A percentile compares a stretch with the other conserved stretches of the same genome.
phyloP scores from a whole-genome alignment of 2,113 vertebrate genomes.

The Dendrocopos noguchii region DNA sequence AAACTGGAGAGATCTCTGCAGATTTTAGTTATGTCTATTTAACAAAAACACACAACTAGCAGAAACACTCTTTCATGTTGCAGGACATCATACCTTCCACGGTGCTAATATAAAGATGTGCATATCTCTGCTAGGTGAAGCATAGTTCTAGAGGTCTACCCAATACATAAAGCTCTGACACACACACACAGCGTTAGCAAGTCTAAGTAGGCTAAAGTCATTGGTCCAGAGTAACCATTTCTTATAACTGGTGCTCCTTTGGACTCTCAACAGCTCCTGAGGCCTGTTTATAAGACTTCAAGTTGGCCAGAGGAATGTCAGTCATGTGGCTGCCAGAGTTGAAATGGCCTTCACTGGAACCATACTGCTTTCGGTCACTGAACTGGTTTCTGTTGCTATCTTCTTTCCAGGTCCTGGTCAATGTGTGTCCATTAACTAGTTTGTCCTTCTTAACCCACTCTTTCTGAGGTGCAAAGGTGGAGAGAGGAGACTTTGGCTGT shows the following conservation, averaged over 20 bases:
- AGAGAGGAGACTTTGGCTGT: conserved; percentile 93
- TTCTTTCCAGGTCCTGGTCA: conserved; percentile 95
- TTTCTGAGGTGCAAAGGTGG: conserved; percentile 91
- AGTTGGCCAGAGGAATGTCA: conserved; percentile 95
- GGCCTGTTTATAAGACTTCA: conserved; percentile 93
- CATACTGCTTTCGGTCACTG: conserved; percentile 93
- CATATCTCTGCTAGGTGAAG: conserved; percentile 86
- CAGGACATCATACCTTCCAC: conserved; percentile 73
- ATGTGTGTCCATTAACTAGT: conserved; percentile 96
- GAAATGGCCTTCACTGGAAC: conserved; percentile 91
- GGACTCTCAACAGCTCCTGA: conserved; percentile 88
- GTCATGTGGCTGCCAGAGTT: conserved; percentile 87
- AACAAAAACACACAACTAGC: conserved; percentile 75
- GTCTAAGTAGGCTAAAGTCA: conserved; percentile 81
- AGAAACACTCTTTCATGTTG: conserved; percentile 73
- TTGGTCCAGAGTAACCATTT: conserved; percentile 71
- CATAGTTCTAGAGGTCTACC: conserved; percentile 89
- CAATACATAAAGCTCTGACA: conserved; percentile 88
- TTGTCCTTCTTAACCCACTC: conserved; percentile 97
- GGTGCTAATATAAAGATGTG: conserved; percentile 82
- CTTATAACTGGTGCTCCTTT: conserved; percentile 98
- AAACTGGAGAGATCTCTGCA: conserved; percentile 73
- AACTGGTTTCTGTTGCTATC: conserved; percentile 93
- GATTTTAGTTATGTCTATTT: conserved; percentile 72
- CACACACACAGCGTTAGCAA: conserved; percentile 83